Evolutionary conservation across 2,888 invertebrate genomes (phyloP).

Genomic region (Ischnus inquisitorius): DNA sequence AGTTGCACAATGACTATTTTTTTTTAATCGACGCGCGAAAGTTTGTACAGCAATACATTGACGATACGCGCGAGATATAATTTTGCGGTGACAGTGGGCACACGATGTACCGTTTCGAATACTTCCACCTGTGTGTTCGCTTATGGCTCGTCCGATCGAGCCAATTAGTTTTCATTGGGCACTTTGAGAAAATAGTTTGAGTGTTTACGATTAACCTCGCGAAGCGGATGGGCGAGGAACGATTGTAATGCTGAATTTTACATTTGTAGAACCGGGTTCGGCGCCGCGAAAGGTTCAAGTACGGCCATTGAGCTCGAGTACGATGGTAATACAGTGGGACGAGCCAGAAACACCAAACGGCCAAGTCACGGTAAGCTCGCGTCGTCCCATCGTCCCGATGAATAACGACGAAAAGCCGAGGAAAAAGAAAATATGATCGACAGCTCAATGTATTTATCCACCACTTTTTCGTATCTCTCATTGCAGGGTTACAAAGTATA

Average conservation of each 20-base stretch:
- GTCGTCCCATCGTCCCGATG: not conserved
- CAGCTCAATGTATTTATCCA: not conserved
- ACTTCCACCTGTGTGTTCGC: not conserved
- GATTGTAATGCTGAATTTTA: constrained; percentile 16
- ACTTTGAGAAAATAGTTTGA: constrained; percentile 24
- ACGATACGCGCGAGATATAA: not conserved
- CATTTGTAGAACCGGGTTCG: constrained; percentile 94
- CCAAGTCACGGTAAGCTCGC: constrained; percentile 94
- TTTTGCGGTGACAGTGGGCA: not conserved
- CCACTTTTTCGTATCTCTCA: constrained; percentile 41
- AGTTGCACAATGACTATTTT: constrained; percentile 32
- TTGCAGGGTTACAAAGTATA: constrained; percentile 98
- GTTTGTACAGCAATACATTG: not conserved
- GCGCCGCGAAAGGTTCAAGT: constrained; percentile 98
- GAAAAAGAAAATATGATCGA: constrained; percentile 22
- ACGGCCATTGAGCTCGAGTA: constrained; percentile 96
- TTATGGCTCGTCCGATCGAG: no score
- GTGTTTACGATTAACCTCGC: constrained; percentile 1
- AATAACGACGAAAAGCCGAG: not conserved
- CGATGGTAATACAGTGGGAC: constrained; percentile 99
- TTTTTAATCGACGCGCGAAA: not conserved
- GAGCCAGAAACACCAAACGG: constrained; percentile 99
- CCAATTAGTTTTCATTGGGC: not conserved
- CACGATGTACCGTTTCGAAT: constrained; percentile 16
- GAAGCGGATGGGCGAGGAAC: not conserved